These are phyloP conservation scores for Arbacia lixula DNA, from an alignment of 53 echinoderm and acorn worm species.

Conservation along the genomic window DNA sequence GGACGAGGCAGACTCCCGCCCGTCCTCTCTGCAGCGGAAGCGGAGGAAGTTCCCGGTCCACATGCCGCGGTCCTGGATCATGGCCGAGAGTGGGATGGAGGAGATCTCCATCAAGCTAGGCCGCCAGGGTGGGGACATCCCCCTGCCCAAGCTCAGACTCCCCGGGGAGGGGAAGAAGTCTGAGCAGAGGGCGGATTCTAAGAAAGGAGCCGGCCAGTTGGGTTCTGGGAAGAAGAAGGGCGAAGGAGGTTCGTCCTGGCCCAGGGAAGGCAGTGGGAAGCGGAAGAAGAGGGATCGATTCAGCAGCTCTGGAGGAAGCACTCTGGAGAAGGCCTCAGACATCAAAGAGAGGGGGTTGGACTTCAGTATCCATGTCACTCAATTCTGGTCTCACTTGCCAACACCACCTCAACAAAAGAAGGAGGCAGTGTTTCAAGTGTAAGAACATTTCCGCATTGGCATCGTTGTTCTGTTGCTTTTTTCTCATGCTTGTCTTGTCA, in stretches of 20 bases:
- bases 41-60: conserved; percentile 32
- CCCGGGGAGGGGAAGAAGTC: conserved; percentile 33
- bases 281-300: conserved; percentile 44
- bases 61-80: conserved; percentile 66
- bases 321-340: conserved; percentile 48
- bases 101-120: conserved; percentile 67
- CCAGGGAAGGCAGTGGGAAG: conserved; percentile 28
- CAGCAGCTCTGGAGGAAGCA: conserved; percentile 63
- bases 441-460: background rate
- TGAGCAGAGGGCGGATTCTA: conserved; percentile 1
- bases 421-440: conserved; percentile 54
- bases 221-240: conserved; percentile 28
- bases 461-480: no score
- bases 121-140: conserved; percentile 69
- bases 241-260: conserved; percentile 28
- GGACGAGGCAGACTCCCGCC: conserved; percentile 37
- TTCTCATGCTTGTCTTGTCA: no score
- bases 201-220: background rate
- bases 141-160: conserved; percentile 66
- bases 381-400: conserved; percentile 74
- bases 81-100: conserved; percentile 78
- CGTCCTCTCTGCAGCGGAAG: conserved; percentile 16
- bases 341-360: conserved; percentile 82
- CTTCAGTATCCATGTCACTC: conserved; percentile 56
- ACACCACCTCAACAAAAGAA: conserved; percentile 74